phyloP scores from a whole-genome alignment of 1,140 invertebrate species.

The Drosophila sturtevanti region DNA sequence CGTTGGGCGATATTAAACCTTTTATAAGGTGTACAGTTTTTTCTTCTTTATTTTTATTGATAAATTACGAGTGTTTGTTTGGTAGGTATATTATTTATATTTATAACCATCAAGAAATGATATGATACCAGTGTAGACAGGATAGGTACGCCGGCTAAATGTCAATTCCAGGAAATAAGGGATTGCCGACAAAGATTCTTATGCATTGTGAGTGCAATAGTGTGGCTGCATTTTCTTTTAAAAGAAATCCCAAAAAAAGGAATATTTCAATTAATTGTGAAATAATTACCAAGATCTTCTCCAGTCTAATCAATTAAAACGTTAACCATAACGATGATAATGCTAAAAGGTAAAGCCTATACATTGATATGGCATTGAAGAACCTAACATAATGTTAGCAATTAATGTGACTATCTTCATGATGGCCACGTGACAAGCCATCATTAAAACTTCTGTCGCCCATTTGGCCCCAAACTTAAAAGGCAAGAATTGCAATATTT shows the following conservation, averaged over 20 bases:
- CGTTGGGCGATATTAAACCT: slow-evolving; percentile 45
- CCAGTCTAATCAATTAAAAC: neutral
- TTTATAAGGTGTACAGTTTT: slow-evolving; percentile 32
- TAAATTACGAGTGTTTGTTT: slow-evolving; percentile 58
- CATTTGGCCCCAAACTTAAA: slow-evolving; percentile 7
- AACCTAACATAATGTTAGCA: slow-evolving; percentile 34
- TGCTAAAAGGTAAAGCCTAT: slow-evolving; percentile 6
- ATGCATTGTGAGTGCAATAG: too few species aligned
- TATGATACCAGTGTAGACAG: neutral
- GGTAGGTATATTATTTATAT: slow-evolving; percentile 5
- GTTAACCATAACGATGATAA: neutral
- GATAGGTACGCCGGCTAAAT: neutral
- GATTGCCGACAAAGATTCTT: too few species aligned
- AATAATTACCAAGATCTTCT: too few species aligned
- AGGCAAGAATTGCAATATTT: slow-evolving; percentile 67
- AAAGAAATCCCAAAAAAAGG: too few species aligned
- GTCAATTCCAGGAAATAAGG: too few species aligned
- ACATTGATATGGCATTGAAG: slow-evolving; percentile 16
- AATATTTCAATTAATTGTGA: too few species aligned
- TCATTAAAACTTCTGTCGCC: slow-evolving; percentile 6
- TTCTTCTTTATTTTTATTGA: slow-evolving; percentile 39
- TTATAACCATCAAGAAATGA: slow-evolving; percentile 1
- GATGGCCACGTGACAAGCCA: slow-evolving; percentile 2
- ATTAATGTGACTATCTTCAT: slow-evolving; percentile 28
- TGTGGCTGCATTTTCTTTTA: too few species aligned